Percentiles rank a stretch among this genome's conserved stretches.
These are phyloP conservation scores for Antheraea pernyi DNA, from an alignment of 1,140 invertebrate species.

Conservation along the genomic window DNA sequence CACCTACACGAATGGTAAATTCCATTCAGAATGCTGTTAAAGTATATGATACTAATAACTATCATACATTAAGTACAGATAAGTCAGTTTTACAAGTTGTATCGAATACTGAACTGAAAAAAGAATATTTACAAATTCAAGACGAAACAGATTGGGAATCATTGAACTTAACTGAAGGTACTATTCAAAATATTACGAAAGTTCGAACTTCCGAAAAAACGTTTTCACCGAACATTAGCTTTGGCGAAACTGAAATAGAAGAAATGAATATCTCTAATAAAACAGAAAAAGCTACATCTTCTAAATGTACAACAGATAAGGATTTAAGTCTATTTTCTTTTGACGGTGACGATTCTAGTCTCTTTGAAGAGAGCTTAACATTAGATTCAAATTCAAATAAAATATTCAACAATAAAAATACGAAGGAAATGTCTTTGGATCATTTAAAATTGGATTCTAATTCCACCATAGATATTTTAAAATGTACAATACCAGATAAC, in stretches of 20 bases:
- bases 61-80: no score
- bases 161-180: constrained; percentile 49
- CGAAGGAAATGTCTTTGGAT: constrained; percentile 28
- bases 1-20: no score
- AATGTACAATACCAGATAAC: constrained; percentile 43
- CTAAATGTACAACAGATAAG: constrained; percentile 39
- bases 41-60: no score
- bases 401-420: constrained; percentile 35
- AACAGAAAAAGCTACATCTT: constrained; percentile 21
- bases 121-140: constrained; percentile 12
- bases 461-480: constrained; percentile 63
- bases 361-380: constrained; percentile 78
- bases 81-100: constrained; percentile 11
- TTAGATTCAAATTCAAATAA: constrained; percentile 54
- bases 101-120: neutral
- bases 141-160: constrained; percentile 59
- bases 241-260: constrained; percentile 44
- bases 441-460: constrained; percentile 44
- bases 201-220: constrained; percentile 34
- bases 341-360: constrained; percentile 63
- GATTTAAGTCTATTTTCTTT: constrained; percentile 67
- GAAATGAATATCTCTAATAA: constrained; percentile 11
- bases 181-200: constrained; percentile 53
- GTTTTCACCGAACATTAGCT: constrained; percentile 62
- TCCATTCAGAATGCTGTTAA: no score